Evolutionary conservation across 2,113 vertebrate species (phyloP), one percentile per base, ranked within the genome.

Genomic region (Pterocles burchelli): DNA sequence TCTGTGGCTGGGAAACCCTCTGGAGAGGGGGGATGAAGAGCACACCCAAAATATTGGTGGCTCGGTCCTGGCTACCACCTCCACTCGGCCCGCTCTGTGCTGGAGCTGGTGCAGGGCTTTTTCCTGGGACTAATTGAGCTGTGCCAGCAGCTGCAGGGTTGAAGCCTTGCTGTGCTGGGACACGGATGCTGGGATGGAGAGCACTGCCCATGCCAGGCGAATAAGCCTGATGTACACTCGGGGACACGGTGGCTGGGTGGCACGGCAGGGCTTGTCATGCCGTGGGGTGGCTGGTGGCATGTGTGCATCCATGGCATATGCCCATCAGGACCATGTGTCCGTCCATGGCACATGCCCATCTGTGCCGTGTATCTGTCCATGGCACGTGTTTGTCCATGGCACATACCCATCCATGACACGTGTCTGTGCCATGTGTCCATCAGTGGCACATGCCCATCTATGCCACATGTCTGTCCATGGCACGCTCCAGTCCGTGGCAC

Each of bases 361-460:
- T 41, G 38, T 41, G 38, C 38, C 38, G 10, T 41, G 38, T 41
- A 12, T 41, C 38, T 41, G 38, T 41, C 38, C 38, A 11, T 41
- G 38, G 38, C 38, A 14, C 8, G 2, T 20, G 24, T 71, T 48
- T 3, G 0, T 31, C 45, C n/a, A 5, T 48, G 54, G 31, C 61
- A 41, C 13, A 14, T 7, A 2, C 19, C 68, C 4, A 1, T 2
- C n/a, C 0, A 0, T 54, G 81, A 28, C 26, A 25, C 25, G 1
- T 10, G 19, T 31, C 45, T 9, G 5, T 57, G 52, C 34, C 54
- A 38, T 6, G 3, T 8, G 2, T 46, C 73, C 15, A 8, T 25
- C n/a, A 5, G 1, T 48, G 54, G 31, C 61, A 41, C 13, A 14
- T 7, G 3, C 19, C 68, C 4, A 1, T 2, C n/a, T 0, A 0